These are phyloP conservation scores for Pelosia muscerda DNA, from an alignment of 2,888 invertebrate species.

Conservation along the genomic window DNA sequence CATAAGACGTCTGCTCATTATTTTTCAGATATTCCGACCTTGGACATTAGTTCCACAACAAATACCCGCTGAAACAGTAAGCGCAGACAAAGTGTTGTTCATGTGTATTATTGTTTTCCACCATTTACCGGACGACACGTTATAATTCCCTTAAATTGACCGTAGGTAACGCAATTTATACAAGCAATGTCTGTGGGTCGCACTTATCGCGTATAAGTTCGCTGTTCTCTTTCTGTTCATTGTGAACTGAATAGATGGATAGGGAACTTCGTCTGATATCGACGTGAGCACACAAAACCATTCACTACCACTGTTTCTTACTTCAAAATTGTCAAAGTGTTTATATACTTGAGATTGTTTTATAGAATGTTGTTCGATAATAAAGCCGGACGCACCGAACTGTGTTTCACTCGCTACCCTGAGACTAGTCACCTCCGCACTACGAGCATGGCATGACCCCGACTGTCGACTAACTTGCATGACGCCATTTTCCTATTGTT, in stretches of 20 bases:
- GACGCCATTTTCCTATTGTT: conserved; percentile 57
- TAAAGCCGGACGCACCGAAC: conserved; percentile 84
- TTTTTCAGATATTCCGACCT: conserved; percentile 86
- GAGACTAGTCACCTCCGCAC: conserved; percentile 74
- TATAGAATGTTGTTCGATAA: conserved; percentile 71
- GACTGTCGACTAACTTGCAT: conserved; percentile 77
- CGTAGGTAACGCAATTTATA: conserved; percentile 60
- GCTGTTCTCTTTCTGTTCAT: conserved; percentile 57
- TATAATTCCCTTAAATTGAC: conserved; percentile 60
- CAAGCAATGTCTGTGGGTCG: conserved; percentile 63
- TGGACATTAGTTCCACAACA: conserved; percentile 85
- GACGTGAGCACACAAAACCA: conserved; percentile 73
- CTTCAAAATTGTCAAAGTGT: conserved; percentile 73
- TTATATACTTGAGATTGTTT: conserved; percentile 69
- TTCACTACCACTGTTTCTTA: conserved; percentile 69
- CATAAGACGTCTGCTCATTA: conserved; percentile 81
- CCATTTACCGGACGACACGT: conserved; percentile 76
- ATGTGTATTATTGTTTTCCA: conserved; percentile 84
- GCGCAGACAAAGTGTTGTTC: conserved; percentile 83
- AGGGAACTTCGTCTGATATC: conserved; percentile 47
- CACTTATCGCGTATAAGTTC: conserved; percentile 66
- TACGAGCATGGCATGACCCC: conserved; percentile 80
- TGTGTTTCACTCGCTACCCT: conserved; percentile 86
- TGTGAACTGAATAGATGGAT: conserved; percentile 42
- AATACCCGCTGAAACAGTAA: conserved; percentile 85